phyloP scores from a whole-genome alignment of 2,113 vertebrate genomes.

The Nannobrachium achirus region DNA sequence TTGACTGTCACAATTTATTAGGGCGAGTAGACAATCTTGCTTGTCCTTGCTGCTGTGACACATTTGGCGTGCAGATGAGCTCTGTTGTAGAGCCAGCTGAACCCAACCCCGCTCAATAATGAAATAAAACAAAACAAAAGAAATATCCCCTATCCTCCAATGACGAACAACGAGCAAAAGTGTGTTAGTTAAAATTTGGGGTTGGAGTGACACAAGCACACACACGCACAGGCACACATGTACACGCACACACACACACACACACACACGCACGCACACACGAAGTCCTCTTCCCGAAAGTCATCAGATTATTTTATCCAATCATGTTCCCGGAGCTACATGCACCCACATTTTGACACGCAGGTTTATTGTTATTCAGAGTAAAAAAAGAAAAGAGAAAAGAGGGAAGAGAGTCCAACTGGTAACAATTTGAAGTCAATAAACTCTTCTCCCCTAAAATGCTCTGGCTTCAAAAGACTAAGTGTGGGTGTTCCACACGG shows the following conservation, averaged over 20 bases:
- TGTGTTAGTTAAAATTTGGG: conserved; percentile 32
- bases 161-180: conserved; percentile 39
- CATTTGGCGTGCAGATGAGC: conserved; percentile 74
- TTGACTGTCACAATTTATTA: conserved; percentile 61
- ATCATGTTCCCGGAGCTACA: conserved; percentile 9
- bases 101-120: conserved; percentile 33
- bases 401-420: conserved; percentile 60
- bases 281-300: neutral
- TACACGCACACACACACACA: neutral
- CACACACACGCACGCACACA: conserved; percentile 7
- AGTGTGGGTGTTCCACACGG: conserved; percentile 68
- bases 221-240: neutral
- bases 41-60: conserved; percentile 38
- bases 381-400: conserved; percentile 52
- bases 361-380: conserved; percentile 71
- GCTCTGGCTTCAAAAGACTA: conserved; percentile 72
- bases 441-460: conserved; percentile 69
- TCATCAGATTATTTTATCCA: conserved; percentile 24
- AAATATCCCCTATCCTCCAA: conserved; percentile 45
- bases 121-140: no score
- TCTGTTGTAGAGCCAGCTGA: conserved; percentile 58
- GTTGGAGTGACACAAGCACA: neutral
- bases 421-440: conserved; percentile 83
- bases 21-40: conserved; percentile 28
- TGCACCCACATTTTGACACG: conserved; percentile 49